These are phyloP conservation scores for Cacoxenus indagator DNA, from an alignment of 2,888 invertebrate species.

Conservation along the genomic window DNA sequence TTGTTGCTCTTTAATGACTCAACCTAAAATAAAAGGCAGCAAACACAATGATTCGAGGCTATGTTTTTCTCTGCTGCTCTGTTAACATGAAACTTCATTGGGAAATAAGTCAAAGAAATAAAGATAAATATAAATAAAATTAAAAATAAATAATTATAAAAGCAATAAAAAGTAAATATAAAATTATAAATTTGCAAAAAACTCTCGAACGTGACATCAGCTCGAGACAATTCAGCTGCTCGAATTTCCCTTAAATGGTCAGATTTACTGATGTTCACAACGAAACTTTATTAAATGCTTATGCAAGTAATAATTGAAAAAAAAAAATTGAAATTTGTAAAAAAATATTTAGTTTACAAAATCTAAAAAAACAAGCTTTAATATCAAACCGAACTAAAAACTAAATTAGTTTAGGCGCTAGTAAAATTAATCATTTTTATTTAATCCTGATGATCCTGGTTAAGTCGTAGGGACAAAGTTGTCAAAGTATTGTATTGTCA, in stretches of 20 bases:
- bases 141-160: background rate
- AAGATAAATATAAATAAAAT: background rate
- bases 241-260: background rate
- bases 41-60: background rate
- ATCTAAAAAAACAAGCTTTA: too few species aligned
- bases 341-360: too few species aligned
- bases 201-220: too few species aligned
- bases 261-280: background rate
- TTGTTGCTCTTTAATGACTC: slow-evolving; percentile 36
- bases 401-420: too few species aligned
- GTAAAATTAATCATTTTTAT: too few species aligned
- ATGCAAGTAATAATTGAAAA: background rate
- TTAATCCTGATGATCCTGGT: too few species aligned
- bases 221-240: background rate
- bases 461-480: too few species aligned
- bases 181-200: too few species aligned
- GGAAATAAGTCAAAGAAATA: slow-evolving; percentile 42
- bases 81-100: slow-evolving; percentile 24
- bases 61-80: background rate
- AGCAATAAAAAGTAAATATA: too few species aligned
- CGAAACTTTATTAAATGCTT: background rate
- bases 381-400: too few species aligned
- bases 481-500: too few species aligned
- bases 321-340: background rate
- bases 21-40: slow-evolving; percentile 21